These are phyloP conservation scores for Pterophyllum scalare DNA, from an alignment of 2,113 vertebrate species.

Conservation along the genomic window DNA sequence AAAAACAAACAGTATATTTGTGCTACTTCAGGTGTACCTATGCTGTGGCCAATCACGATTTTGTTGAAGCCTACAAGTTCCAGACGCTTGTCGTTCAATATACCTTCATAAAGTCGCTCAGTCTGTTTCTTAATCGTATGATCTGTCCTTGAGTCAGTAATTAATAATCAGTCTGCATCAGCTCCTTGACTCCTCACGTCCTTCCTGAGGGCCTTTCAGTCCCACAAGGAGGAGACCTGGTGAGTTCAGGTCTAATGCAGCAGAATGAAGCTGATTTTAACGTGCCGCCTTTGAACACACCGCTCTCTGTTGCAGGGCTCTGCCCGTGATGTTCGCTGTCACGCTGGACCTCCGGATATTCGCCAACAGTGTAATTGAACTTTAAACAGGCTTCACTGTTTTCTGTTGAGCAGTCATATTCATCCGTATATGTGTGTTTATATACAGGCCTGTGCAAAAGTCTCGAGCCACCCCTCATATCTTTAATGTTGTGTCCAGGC, in stretches of 20 bases:
- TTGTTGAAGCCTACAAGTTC: constrained; percentile 96
- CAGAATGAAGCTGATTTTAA: not conserved
- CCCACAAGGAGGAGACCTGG: constrained; percentile 99
- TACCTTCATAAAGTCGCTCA: constrained; percentile 82
- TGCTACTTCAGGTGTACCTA: constrained; percentile 88
- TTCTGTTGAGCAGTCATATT: not conserved
- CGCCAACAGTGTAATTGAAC: constrained; percentile 91
- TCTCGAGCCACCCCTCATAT: not conserved
- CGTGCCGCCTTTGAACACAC: not conserved
- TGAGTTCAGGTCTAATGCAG: constrained; percentile 70
- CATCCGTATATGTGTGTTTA: not conserved
- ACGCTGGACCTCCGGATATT: constrained; percentile 94
- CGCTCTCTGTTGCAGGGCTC: constrained; percentile 82
- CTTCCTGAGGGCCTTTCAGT: constrained; percentile 94
- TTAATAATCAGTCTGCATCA: not conserved
- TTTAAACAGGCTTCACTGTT: not conserved
- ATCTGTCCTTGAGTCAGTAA: not conserved
- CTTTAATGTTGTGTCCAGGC: constrained; percentile 78
- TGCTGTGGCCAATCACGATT: constrained; percentile 94
- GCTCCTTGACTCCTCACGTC: constrained; percentile 86
- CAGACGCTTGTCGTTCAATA: constrained; percentile 98
- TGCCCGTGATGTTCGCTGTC: constrained; percentile 94
- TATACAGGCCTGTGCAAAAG: not conserved
- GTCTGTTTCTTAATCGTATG: not conserved
- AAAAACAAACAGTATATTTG: not conserved